Conservation (phyloP, 2,797 vertebrate genomes). For the Bradypodion ventrale region DNA sequence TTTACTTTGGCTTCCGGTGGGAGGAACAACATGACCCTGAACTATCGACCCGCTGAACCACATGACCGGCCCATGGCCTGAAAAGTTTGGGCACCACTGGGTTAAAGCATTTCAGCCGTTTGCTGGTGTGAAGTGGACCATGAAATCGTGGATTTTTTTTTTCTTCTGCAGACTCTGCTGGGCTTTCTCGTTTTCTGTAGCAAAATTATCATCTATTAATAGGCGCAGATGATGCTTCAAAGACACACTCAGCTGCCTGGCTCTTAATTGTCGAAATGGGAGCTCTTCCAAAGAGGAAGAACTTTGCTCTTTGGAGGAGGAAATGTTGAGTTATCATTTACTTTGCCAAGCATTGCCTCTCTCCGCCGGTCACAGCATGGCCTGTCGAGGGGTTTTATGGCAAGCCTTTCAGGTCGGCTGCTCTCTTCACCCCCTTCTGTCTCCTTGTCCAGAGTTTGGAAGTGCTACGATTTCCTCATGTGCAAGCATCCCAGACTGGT, state of each 20-base stretch:
- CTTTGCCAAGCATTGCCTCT: background rate
- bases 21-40: too few species aligned
- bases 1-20: too few species aligned
- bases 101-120: background rate
- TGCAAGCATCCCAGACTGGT: background rate
- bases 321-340: background rate
- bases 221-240: background rate
- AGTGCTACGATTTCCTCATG: background rate
- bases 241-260: background rate
- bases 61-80: background rate
- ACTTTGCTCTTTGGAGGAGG: background rate
- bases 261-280: background rate
- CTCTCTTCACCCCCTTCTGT: background rate
- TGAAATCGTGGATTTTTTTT: too few species aligned
- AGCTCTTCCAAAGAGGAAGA: background rate
- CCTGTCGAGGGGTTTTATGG: too few species aligned
- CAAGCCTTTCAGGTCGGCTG: background rate
- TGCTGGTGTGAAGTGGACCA: background rate
- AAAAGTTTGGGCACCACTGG: too few species aligned
- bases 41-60: too few species aligned
- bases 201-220: slow-evolving; percentile 21
- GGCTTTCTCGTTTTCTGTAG: background rate
- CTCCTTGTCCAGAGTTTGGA: background rate
- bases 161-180: too few species aligned
- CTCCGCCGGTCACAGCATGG: too few species aligned